Evolutionary conservation across 2,113 vertebrate species (phyloP).

Genomic region (Passer domesticus): DNA sequence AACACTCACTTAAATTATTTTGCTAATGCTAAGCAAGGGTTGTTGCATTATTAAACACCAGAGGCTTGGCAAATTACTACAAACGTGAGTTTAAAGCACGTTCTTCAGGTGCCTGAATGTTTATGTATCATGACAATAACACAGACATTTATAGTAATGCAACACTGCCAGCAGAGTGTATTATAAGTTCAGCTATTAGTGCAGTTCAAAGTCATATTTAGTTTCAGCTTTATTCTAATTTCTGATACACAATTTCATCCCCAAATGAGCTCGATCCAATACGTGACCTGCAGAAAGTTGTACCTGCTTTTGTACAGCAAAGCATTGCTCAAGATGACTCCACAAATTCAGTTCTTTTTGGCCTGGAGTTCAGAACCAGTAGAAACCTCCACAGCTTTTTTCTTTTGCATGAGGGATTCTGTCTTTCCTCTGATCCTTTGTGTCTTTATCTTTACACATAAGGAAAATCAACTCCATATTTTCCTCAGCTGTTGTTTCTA

Average conservation of each 20-base stretch:
- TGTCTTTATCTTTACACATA: not conserved
- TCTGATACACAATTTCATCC: not conserved
- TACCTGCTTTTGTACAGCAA: not conserved
- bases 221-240: not conserved
- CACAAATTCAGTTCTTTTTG: not conserved
- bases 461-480: not conserved
- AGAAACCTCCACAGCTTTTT: not conserved
- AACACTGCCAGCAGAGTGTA: not conserved
- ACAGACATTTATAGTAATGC: not conserved
- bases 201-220: not conserved
- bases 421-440: not conserved
- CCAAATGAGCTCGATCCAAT: constrained; percentile 7
- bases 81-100: constrained; percentile 23
- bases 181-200: not conserved
- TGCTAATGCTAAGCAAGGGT: constrained; percentile 54
- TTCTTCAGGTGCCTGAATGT: constrained; percentile 31
- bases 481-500: not conserved
- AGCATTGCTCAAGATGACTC: not conserved
- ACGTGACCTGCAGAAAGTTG: not conserved
- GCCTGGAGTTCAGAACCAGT: not conserved
- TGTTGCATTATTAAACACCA: constrained; percentile 66
- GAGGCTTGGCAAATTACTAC: constrained; percentile 41
- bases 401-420: not conserved
- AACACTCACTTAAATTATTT: constrained; percentile 64
- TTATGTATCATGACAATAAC: not conserved